Evolutionary conservation across 1,140 invertebrate species (phyloP).

Genomic region (Hyles vespertilio): DNA sequence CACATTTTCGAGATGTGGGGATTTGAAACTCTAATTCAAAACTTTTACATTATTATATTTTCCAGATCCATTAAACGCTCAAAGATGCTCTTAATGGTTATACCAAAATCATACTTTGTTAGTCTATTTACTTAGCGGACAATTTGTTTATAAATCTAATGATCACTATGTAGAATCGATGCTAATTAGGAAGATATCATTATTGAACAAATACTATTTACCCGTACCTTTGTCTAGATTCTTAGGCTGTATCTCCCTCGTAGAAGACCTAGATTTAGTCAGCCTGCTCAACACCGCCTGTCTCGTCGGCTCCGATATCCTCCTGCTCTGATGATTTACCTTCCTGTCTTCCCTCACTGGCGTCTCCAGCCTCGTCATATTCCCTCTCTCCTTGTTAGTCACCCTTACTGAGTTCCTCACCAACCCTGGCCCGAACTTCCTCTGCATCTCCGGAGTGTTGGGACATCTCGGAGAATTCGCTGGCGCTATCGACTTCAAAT

Average conservation of each 20-base stretch:
- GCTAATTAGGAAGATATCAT: too few species aligned
- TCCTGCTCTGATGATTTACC: slow-evolving; percentile 55
- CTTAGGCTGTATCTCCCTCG: slow-evolving; percentile 65
- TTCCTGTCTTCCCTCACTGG: slow-evolving; percentile 46
- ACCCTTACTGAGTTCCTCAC: slow-evolving; percentile 55
- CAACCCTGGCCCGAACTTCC: slow-evolving; percentile 68
- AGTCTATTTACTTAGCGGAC: too few species aligned
- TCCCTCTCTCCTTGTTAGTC: slow-evolving; percentile 58
- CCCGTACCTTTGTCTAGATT: slow-evolving; percentile 61
- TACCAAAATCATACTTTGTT: too few species aligned
- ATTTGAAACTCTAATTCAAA: too few species aligned
- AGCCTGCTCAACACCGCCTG: slow-evolving; percentile 59
- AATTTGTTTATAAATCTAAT: too few species aligned
- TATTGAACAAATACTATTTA: slow-evolving; percentile 6
- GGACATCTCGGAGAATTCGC: slow-evolving; percentile 69
- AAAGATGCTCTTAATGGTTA: too few species aligned
- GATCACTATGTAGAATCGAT: too few species aligned
- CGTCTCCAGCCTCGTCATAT: slow-evolving; percentile 37
- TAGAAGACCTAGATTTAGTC: slow-evolving; percentile 68
- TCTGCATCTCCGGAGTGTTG: slow-evolving; percentile 69
- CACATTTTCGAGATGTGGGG: too few species aligned
- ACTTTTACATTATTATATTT: too few species aligned
- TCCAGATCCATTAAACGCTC: too few species aligned
- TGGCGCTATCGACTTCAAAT: slow-evolving; percentile 56
- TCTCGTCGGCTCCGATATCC: slow-evolving; percentile 57